These are phyloP conservation scores for Sinocyclocheilus maitianheensis DNA, from an alignment of 2,113 vertebrate genomes.

Conservation along the genomic window DNA sequence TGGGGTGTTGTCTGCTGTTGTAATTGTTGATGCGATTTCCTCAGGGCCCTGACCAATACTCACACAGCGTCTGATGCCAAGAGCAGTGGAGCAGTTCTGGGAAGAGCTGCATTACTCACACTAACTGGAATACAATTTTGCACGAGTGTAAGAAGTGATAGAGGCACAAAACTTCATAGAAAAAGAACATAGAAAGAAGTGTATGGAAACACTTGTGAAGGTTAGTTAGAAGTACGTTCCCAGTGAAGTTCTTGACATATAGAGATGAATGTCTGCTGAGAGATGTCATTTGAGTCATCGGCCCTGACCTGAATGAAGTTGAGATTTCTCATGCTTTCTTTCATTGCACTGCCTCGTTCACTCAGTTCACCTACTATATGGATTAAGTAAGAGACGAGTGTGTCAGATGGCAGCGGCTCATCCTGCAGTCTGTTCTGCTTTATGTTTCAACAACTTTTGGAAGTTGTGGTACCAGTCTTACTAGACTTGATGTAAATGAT, in stretches of 20 bases:
- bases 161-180: neutral
- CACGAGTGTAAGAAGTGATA: neutral
- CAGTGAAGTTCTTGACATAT: neutral
- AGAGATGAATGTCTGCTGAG: neutral
- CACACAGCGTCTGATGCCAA: neutral
- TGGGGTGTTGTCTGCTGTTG: neutral
- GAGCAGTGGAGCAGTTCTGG: neutral
- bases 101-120: conserved; percentile 42
- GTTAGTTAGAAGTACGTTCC: neutral
- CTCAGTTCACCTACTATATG: neutral
- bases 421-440: neutral
- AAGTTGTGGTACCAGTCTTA: no score
- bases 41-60: neutral
- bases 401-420: neutral
- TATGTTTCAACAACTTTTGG: neutral
- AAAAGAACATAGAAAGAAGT: neutral
- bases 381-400: neutral
- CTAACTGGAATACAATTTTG: conserved; percentile 24
- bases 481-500: no score
- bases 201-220: neutral
- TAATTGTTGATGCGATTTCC: neutral
- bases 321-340: neutral
- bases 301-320: neutral
- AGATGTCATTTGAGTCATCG: neutral
- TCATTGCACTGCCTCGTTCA: neutral